Percentiles rank a stretch among this genome's conserved stretches.
Evolutionary conservation across 1,140 invertebrate genomes (phyloP).

Genomic region (Babylonia areolata): DNA sequence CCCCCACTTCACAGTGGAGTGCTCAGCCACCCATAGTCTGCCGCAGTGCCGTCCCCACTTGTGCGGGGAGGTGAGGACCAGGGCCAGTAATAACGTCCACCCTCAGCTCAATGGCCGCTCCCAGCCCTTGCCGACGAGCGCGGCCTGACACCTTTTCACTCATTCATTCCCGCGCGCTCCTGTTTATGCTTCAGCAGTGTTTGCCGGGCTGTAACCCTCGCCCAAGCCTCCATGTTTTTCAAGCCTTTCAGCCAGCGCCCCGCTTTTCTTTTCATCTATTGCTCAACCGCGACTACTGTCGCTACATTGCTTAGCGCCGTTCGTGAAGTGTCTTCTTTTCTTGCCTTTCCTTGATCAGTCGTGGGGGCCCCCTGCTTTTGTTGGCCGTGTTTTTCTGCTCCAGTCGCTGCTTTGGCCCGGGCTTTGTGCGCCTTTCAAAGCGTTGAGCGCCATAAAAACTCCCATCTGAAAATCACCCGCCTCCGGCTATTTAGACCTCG

Average conservation of each 20-base stretch:
- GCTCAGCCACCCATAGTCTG: not conserved
- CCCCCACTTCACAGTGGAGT: not conserved
- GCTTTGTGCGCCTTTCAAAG: constrained; percentile 18
- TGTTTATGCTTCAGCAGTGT: constrained; percentile 32
- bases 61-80: not conserved
- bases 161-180: not conserved
- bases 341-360: constrained; percentile 6
- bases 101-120: not conserved
- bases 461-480: constrained; percentile 28
- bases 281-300: not conserved
- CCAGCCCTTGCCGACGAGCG: not conserved
- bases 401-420: not conserved
- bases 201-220: constrained; percentile 21
- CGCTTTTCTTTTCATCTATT: constrained; percentile 4
- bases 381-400: constrained; percentile 27
- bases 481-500: not conserved
- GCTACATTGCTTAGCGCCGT: not conserved
- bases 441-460: constrained; percentile 3
- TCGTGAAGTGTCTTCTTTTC: constrained; percentile 18
- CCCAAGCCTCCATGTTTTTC: constrained; percentile 4
- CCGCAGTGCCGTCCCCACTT: not conserved
- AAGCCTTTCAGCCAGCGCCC: not conserved
- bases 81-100: constrained; percentile 12
- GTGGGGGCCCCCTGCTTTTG: not conserved
- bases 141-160: constrained; percentile 22